These are phyloP conservation scores for Salminus brasiliensis DNA, from an alignment of 2,113 vertebrate genomes.

Conservation along the genomic window DNA sequence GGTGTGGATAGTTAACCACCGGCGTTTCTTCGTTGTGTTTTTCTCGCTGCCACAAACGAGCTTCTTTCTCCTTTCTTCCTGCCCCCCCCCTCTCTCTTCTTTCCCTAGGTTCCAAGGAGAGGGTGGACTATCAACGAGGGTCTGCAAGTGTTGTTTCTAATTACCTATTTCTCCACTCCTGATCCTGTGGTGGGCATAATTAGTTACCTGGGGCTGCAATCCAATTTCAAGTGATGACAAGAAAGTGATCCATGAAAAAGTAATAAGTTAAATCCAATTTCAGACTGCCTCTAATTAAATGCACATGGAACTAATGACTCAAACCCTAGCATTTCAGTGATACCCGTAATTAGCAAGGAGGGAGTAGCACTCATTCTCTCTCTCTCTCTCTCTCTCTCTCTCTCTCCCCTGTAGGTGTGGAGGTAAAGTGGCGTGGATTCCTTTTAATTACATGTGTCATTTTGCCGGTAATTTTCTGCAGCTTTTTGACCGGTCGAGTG, in stretches of 20 bases:
- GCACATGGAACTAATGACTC: constrained; percentile 99
- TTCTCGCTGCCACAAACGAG: constrained; percentile 68
- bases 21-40: constrained; percentile 63
- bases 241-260: constrained; percentile 99
- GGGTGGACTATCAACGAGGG: constrained; percentile 95
- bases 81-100: constrained; percentile 22
- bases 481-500: constrained; percentile 88
- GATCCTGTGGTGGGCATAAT: constrained; percentile 99
- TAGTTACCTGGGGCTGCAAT: constrained; percentile 99
- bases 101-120: constrained; percentile 71
- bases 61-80: constrained; percentile 53
- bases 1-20: constrained; percentile 73
- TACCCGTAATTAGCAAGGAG: constrained; percentile 99
- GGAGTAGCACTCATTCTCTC: constrained; percentile 87
- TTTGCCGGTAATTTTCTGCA: constrained; percentile 92
- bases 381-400: constrained; percentile 36
- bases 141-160: constrained; percentile 98
- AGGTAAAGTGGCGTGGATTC: constrained; percentile 90
- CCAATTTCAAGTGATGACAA: constrained; percentile 99
- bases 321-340: constrained; percentile 98
- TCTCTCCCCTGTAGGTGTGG: constrained; percentile 84
- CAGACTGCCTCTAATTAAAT: constrained; percentile 99
- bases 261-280: constrained; percentile 99
- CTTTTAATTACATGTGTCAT: constrained; percentile 97
- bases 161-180: constrained; percentile 98